Evolutionary conservation across 2,888 invertebrate genomes (phyloP).

Genomic region (Mantis religiosa): DNA sequence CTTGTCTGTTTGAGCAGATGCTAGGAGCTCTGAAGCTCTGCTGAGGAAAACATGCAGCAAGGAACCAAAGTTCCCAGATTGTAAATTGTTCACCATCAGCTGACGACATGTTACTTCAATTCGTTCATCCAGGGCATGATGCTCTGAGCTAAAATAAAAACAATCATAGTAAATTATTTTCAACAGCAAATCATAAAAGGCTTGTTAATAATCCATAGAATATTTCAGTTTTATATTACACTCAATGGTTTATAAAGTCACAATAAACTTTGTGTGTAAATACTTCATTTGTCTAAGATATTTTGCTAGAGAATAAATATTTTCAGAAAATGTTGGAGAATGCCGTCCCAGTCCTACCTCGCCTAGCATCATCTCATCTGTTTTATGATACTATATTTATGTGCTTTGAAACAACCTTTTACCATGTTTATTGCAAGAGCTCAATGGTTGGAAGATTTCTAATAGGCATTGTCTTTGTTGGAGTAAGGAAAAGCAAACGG

Average conservation of each 20-base stretch:
- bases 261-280: too few relatives aligned
- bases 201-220: background rate
- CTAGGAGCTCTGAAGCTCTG: conserved; percentile 75
- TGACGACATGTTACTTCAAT: conserved; percentile 70
- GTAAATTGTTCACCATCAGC: conserved; percentile 76
- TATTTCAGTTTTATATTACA: background rate
- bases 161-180: background rate
- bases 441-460: too few relatives aligned
- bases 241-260: background rate
- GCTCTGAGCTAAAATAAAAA: conserved; percentile 61
- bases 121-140: conserved; percentile 74
- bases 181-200: background rate
- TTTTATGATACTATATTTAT: too few relatives aligned
- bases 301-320: too few relatives aligned
- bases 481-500: too few relatives aligned
- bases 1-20: conserved; percentile 86
- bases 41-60: conserved; percentile 81
- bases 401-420: too few relatives aligned
- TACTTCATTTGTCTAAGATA: too few relatives aligned
- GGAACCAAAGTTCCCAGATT: conserved; percentile 86
- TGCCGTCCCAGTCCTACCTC: too few relatives aligned
- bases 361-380: too few relatives aligned
- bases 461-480: too few relatives aligned
- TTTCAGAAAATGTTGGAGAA: too few relatives aligned
- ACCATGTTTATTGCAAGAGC: too few relatives aligned